Evolutionary conservation across 2,797 vertebrate genomes (phyloP), one percentile per base, ranked within the genome.

Genomic region (Channallabes apus): DNA sequence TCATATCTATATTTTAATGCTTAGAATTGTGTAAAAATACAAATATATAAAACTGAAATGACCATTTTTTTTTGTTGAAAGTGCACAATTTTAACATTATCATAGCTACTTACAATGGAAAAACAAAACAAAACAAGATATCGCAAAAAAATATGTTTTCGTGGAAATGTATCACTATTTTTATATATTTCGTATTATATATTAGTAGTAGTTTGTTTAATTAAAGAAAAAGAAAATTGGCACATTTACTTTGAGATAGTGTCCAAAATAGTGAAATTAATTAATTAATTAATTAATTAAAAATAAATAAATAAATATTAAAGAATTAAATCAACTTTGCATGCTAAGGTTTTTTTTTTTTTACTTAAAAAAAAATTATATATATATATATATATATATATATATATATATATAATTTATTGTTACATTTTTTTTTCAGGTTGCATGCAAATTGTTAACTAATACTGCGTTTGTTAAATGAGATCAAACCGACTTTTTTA

Each of bases 401-500:
- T 46, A 46, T 46, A 46, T 46, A 46, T 46, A 46, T 51, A 51
- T 51, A 51, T 46, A 2, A 14, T 29, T 82, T 65, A 91, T 86
- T n/a, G 24, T 17, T 27, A 38, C n/a, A n/a, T n/a, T 68, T 22
- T 67, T 77, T 38, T 75, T 67, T 77, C 58, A 79, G 73, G 35
- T 62, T 79, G 86, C 82, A 85, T 46, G 76, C 24, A 35, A 56
- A 58, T 41, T 11, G 46, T 59, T 22, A 61, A 56, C 35, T 14
- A 67, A 29, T 56, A 64, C 71, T 71, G 82, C 54, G n/a, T 80
- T 18, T 56, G 12, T 51, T 71, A 73, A 20, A 38, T 14, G 54
- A 93, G 92, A 90, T 88, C 93, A 80, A 93, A 94, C 93, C 94
- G 91, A 94, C 59, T 91, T 77, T 35, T 56, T 64, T 46, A 9